These are phyloP conservation scores for Metridium senile DNA, from an alignment of 92 coral and sea anemone species.

Conservation along the genomic window DNA sequence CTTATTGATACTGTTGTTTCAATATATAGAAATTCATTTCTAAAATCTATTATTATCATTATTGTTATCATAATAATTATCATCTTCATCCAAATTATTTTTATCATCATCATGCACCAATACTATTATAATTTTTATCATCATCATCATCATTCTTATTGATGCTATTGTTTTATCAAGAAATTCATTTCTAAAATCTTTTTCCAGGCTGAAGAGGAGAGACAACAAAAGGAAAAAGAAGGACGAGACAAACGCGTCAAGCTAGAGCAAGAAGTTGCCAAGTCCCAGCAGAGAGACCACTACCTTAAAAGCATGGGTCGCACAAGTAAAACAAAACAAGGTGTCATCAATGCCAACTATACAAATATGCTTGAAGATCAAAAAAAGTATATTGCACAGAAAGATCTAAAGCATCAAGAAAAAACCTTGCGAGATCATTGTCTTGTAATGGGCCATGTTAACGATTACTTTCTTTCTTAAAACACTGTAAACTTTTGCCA, in stretches of 20 bases:
- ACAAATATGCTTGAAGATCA: constrained; percentile 88
- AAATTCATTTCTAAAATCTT: neutral
- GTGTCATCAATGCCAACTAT: constrained; percentile 74
- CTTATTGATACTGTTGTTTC: too few relatives aligned
- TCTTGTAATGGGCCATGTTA: constrained; percentile 88
- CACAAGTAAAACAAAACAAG: constrained; percentile 57
- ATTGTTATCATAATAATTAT: too few relatives aligned
- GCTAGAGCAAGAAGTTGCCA: constrained; percentile 66
- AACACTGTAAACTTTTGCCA: neutral
- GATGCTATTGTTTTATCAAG: too few relatives aligned
- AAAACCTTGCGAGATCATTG: constrained; percentile 82
- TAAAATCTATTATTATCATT: too few relatives aligned
- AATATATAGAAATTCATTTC: too few relatives aligned
- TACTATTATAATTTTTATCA: too few relatives aligned
- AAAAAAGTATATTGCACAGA: constrained; percentile 69
- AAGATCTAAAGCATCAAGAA: constrained; percentile 89
- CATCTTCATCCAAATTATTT: too few relatives aligned
- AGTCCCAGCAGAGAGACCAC: constrained; percentile 58
- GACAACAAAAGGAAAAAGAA: constrained; percentile 45
- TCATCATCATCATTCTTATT: too few relatives aligned
- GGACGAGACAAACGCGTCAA: constrained; percentile 38
- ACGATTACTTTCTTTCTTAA: constrained; percentile 84
- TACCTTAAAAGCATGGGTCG: constrained; percentile 91
- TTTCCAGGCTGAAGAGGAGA: constrained; percentile 56
- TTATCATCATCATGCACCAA: too few relatives aligned